Base-by-base conservation (phyloP, 2,797 vertebrate genomes). In the Chaunax sp. region DNA sequence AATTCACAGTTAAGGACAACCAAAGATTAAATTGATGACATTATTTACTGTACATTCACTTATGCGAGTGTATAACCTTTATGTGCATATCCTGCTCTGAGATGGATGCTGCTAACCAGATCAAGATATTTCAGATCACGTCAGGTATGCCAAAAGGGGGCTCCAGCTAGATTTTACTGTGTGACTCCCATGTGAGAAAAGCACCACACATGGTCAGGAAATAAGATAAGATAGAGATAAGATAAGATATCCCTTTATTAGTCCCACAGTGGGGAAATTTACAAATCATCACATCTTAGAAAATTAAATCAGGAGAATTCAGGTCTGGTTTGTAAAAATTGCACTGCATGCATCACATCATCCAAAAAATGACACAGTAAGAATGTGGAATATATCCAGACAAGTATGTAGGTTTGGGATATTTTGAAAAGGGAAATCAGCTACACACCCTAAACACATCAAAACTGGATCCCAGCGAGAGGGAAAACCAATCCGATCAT, bases 401-500 rank as follows among this genome's bases (percentile, higher is more conserved):
- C 79, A 79, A 72, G 40, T 61, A 51, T n/a, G 46, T 81, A 66
- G 53, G n/a, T 40, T 77, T 66, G 49, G 43, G 46, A 82, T 70
- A 38, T 41, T 50, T 44, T n/a, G 55, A 64, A 62, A 71, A 69
- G 33, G 59, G 19, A 78, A 72, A 64, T 23, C 67, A 61, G 51
- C 15, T 58, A 63, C 50, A 71, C 66, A 67, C 51, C 62, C 54
- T 41, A 51, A 10, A 35, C 56, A 63, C 46, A 69, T 37, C 30
- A 9, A 15, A 25, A 25, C 46, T 25, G 15, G 30, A 84, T 75
- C 73, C 54, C 51, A 72, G 64, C 60, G 64, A 60, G 37, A 49
- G 52, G 60, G 63, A 77, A 76, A 87, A 69, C 52, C 54, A 80
- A 75, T 87, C 47, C 35, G 44, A 69, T 71, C 71, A 77, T 69